Base-by-base conservation (phyloP, 1,140 invertebrate genomes). In the Asobara japonica region DNA sequence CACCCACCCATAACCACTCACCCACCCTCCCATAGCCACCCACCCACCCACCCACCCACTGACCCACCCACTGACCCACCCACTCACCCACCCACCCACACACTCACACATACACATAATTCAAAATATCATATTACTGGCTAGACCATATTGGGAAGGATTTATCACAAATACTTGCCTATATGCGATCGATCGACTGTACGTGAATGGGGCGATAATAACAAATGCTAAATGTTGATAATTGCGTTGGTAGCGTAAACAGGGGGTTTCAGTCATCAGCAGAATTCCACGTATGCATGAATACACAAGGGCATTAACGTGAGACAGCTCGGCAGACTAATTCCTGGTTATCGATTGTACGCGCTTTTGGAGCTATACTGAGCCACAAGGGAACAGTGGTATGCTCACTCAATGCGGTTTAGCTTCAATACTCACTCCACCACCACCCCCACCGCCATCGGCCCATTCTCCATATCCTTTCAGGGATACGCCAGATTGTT, bases 301-400 rank as follows among this genome's bases (percentile, higher is more conserved):
- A 56, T 56, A 56, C 20, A 56, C 51, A 66, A 77, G 74, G 48
- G 60, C 61, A 64, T 70, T 74, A 77, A 75, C 75, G 76, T 73
- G 76, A 81, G 78, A 79, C 76, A 80, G 78, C 78, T 78, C 77
- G 76, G 79, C 80, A 79, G 77, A 82, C 80, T 82, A 79, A 82
- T 82, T 82, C 78, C 75, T 77, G 74, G 78, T 79, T 83, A 83
- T 83, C 79, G 81, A 83, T 83, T 83, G 72, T 75, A 74, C 56
- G 41, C 66, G 69, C 71, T 22, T 48, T 61, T 71, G 67, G 64
- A 73, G 60, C 41, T 65, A 45, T 64, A 62, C 45, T 41, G 27
- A 66, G 45, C 71, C 60, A 60, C 38, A 62, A 33, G 67, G 60
- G 51, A 64, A 68, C 51, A 71, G 75, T 77, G 69, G 75, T 71